Percentiles rank a stretch among this genome's conserved stretches.
Conservation (phyloP, 2,113 vertebrate genomes). For the Neomonachus schauinslandi region DNA sequence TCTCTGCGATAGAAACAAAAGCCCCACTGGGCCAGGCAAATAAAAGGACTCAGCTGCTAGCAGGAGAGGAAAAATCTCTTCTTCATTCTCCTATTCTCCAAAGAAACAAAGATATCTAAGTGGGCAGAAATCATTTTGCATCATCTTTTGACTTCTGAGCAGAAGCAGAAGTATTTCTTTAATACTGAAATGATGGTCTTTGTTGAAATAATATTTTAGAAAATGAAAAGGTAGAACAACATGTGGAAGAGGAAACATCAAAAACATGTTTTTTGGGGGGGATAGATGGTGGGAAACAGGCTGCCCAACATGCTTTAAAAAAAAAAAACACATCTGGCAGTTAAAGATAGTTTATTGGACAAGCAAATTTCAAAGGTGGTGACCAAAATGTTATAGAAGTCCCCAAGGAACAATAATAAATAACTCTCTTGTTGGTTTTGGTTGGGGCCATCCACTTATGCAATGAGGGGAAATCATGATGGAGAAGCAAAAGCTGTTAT, state of each 20-base stretch:
- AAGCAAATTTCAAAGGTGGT: slow-evolving; percentile 5
- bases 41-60: slow-evolving; percentile 49
- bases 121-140: background rate
- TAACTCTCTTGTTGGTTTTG: background rate
- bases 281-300: background rate
- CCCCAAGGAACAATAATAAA: background rate
- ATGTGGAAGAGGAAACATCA: background rate
- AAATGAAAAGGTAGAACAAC: slow-evolving; percentile 38
- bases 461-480: background rate
- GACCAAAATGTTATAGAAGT: background rate
- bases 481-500: background rate
- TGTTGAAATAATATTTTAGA: slow-evolving; percentile 41
- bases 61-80: background rate
- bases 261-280: background rate
- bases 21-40: background rate
- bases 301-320: background rate
- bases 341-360: background rate
- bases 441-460: background rate
- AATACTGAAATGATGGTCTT: background rate
- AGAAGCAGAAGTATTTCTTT: slow-evolving; percentile 48
- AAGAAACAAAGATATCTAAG: slow-evolving; percentile 26
- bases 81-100: background rate
- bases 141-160: slow-evolving; percentile 6
- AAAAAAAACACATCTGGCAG: background rate
- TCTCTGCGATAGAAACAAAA: slow-evolving; percentile 16